Conservation (phyloP, 2,797 vertebrate species). For the Tauraco hartlaubi region DNA sequence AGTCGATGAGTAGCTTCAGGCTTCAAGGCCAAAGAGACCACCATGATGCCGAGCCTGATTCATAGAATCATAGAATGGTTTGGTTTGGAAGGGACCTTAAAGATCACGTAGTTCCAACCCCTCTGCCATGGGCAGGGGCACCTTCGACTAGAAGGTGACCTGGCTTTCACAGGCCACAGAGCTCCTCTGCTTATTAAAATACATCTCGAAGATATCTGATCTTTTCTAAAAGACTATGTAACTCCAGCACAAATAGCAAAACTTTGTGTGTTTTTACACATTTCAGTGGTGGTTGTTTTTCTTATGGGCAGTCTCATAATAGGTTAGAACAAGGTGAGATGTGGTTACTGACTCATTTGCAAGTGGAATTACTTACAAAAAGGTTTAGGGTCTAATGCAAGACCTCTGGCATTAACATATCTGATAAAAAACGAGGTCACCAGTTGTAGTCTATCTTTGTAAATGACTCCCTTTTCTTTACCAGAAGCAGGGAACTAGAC, state of each 20-base stretch:
- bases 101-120: too few relatives aligned
- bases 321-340: neutral
- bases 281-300: neutral
- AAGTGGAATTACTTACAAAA: neutral
- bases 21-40: neutral
- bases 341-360: neutral
- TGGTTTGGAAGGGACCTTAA: too few relatives aligned
- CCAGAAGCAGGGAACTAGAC: neutral
- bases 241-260: neutral
- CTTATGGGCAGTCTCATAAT: neutral
- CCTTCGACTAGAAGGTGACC: too few relatives aligned
- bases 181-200: neutral
- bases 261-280: neutral
- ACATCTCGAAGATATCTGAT: fast-evolving
- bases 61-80: too few relatives aligned
- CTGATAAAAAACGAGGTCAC: neutral
- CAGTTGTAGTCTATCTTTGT: neutral
- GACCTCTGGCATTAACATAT: neutral
- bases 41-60: fast-evolving
- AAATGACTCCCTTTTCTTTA: neutral
- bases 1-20: neutral
- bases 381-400: neutral
- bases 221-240: neutral
- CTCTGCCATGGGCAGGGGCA: too few relatives aligned
- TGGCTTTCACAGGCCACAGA: neutral